phyloP scores from a whole-genome alignment of 2,113 vertebrate species.

The Amphiprion ocellaris region DNA sequence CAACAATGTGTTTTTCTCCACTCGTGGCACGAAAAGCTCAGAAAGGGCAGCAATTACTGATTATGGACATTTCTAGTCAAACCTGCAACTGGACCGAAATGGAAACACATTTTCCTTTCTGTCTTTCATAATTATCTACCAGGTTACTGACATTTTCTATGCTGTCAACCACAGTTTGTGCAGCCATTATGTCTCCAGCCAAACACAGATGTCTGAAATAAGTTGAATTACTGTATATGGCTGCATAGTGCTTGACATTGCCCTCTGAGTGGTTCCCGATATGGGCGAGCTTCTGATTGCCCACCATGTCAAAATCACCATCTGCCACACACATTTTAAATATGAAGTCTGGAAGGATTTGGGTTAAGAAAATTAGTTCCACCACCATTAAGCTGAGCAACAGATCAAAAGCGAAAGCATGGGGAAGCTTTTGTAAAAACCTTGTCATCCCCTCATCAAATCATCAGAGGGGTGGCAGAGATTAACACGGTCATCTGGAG shows the following conservation, averaged over 20 bases:
- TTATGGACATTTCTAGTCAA: not conserved
- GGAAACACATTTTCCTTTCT: not conserved
- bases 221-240: constrained; percentile 18
- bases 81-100: not conserved
- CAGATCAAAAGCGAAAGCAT: constrained; percentile 60
- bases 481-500: constrained; percentile 48
- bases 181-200: constrained; percentile 18
- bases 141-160: constrained; percentile 6
- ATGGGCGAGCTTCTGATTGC: constrained; percentile 38
- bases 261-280: constrained; percentile 18
- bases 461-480: constrained; percentile 36
- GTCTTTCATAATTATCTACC: not conserved
- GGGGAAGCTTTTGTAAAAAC: constrained; percentile 47
- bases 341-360: constrained; percentile 46
- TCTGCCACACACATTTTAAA: constrained; percentile 57
- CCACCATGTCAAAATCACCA: constrained; percentile 47
- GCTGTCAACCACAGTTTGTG: constrained; percentile 22
- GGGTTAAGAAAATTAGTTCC: constrained; percentile 45
- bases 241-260: constrained; percentile 19
- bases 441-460: constrained; percentile 53
- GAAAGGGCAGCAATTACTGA: not conserved
- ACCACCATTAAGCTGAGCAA: constrained; percentile 39
- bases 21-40: not conserved
- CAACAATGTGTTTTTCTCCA: too few species aligned
- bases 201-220: constrained; percentile 44